Evolutionary conservation across 2,797 vertebrate genomes (phyloP).

Genomic region (Chanos chanos): DNA sequence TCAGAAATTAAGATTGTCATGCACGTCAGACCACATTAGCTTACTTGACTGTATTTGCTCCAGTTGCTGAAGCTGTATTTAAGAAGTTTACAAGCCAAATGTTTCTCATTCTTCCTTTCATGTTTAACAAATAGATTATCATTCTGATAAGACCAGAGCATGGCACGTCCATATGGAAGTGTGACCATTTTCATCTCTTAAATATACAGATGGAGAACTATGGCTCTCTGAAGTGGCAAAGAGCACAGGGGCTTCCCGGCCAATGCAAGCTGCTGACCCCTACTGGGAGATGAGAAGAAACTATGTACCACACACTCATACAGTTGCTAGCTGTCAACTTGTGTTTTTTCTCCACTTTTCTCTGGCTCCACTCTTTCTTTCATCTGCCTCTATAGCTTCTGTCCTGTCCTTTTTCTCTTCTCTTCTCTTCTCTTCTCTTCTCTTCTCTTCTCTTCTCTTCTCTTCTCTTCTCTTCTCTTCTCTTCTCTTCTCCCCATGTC

Average conservation of each 20-base stretch:
- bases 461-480: too few relatives aligned
- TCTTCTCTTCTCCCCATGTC: too few relatives aligned
- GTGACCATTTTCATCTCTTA: conserved; percentile 38
- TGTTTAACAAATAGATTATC: conserved; percentile 44
- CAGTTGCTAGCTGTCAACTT: conserved; percentile 53
- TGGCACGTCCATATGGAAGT: conserved; percentile 26
- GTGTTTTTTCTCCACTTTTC: conserved; percentile 40
- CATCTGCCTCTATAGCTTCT: conserved; percentile 20
- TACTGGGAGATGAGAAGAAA: conserved; percentile 25
- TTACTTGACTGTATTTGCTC: conserved; percentile 32
- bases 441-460: too few relatives aligned
- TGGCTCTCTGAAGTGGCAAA: background rate
- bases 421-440: too few relatives aligned
- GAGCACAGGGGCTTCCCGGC: too few relatives aligned
- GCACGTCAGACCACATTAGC: conserved; percentile 39
- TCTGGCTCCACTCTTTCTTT: conserved; percentile 35
- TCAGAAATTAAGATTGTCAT: conserved; percentile 40
- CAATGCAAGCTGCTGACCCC: conserved; percentile 22
- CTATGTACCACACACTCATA: conserved; percentile 23
- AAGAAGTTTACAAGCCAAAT: conserved; percentile 49
- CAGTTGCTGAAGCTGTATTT: conserved; percentile 47
- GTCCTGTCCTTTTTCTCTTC: too few relatives aligned
- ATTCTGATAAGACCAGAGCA: conserved; percentile 27
- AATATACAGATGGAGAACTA: conserved; percentile 5
- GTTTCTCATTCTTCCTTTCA: conserved; percentile 47